These are phyloP conservation scores for Drosophila funebris DNA, from an alignment of 1,140 invertebrate species.

Conservation along the genomic window DNA sequence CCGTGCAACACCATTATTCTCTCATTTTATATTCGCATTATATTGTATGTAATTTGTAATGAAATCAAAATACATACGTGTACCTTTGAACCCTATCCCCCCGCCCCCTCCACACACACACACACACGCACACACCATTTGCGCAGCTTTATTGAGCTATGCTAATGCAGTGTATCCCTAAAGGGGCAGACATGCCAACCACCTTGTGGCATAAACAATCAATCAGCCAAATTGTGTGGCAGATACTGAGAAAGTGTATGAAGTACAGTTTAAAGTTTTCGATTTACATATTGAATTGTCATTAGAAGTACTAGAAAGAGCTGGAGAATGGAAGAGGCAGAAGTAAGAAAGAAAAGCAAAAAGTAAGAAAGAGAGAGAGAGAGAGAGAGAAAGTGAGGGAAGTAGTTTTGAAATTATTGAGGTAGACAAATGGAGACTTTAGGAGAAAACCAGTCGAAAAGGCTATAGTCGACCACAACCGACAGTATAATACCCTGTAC, in stretches of 20 bases:
- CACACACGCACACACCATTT: not conserved
- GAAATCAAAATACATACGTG: slow-evolving; percentile 33
- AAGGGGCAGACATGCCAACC: not conserved
- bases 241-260: too few species aligned
- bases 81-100: not conserved
- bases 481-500: too few species aligned
- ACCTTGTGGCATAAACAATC: not conserved
- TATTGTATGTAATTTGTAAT: slow-evolving; percentile 37
- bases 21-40: slow-evolving; percentile 27
- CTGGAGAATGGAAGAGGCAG: too few species aligned
- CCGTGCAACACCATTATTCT: slow-evolving; percentile 15
- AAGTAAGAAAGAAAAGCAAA: too few species aligned
- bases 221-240: not conserved
- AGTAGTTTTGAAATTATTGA: too few species aligned
- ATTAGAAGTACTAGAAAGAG: too few species aligned
- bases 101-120: too few species aligned
- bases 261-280: not conserved
- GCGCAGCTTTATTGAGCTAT: not conserved
- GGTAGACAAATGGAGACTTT: too few species aligned
- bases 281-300: not conserved
- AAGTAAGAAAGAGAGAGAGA: too few species aligned
- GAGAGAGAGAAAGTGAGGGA: too few species aligned
- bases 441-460: too few species aligned
- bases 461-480: too few species aligned
- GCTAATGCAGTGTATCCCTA: not conserved